Evolutionary conservation across 2,113 vertebrate species (phyloP).

Genomic region (Tenrec ecaudatus): DNA sequence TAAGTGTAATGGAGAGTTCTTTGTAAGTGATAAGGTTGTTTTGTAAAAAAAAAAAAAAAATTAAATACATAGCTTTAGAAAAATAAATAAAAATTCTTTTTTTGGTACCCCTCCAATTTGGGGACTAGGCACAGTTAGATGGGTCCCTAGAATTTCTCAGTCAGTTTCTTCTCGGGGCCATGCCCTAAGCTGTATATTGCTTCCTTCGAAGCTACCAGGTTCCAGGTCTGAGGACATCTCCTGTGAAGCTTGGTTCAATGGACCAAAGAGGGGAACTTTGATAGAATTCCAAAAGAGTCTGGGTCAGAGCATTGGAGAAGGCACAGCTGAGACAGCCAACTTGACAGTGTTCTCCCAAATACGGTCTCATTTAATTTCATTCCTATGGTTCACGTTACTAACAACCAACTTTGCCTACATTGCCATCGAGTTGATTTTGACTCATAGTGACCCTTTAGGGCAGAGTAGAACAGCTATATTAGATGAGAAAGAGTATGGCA

Average conservation of each 20-base stretch:
- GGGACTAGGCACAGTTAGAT: neutral
- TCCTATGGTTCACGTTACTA: neutral
- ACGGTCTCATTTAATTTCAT: neutral
- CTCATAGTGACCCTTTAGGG: too few relatives aligned
- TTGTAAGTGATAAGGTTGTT: too few relatives aligned
- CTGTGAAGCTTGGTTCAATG: neutral
- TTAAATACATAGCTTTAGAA: too few relatives aligned
- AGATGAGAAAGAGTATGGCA: too few relatives aligned
- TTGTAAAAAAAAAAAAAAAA: too few relatives aligned
- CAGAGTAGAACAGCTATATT: too few relatives aligned
- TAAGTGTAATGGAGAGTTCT: too few relatives aligned
- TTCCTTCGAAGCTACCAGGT: neutral
- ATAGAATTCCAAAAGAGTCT: neutral
- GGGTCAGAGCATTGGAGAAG: neutral
- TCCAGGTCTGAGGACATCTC: neutral
- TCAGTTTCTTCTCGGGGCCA: neutral
- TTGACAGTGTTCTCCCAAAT: neutral
- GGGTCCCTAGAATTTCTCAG: neutral
- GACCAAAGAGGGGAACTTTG: neutral
- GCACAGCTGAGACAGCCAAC: neutral
- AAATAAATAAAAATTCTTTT: too few relatives aligned
- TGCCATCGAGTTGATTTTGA: too few relatives aligned
- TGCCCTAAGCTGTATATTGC: neutral
- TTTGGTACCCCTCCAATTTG: neutral
- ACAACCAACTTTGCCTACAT: too few relatives aligned